Conservation (phyloP, 2,797 vertebrate genomes). For the Anguilla obscura region DNA sequence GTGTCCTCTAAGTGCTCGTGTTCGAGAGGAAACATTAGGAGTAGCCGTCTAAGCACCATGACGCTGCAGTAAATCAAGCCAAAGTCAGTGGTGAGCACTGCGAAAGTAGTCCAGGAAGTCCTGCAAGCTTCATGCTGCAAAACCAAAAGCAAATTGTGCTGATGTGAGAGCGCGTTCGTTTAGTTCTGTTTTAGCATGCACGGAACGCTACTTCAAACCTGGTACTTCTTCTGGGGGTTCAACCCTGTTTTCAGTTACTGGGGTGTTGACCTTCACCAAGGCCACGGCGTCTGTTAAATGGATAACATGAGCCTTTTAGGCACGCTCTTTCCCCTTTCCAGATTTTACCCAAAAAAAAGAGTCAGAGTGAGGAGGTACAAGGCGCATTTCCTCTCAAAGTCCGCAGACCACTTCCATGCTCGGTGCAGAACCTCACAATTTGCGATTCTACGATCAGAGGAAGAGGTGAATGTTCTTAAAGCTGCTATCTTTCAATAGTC, state of each 20-base stretch:
- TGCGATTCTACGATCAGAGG: background rate
- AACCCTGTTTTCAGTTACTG: constrained; percentile 6
- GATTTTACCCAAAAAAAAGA: background rate
- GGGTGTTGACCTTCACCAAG: background rate
- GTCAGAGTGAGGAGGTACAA: background rate
- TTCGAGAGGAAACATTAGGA: constrained; percentile 18
- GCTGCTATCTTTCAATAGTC: background rate
- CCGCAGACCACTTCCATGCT: background rate
- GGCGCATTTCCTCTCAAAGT: background rate
- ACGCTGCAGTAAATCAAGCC: background rate
- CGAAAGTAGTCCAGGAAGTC: background rate
- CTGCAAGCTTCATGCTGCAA: background rate
- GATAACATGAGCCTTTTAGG: background rate
- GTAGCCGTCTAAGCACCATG: background rate
- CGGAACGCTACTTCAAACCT: background rate
- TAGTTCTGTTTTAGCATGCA: background rate
- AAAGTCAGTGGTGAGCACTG: background rate
- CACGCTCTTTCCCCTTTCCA: background rate
- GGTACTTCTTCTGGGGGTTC: background rate
- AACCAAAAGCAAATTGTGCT: background rate
- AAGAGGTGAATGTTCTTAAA: background rate
- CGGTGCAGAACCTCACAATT: background rate
- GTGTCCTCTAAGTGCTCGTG: constrained; percentile 26
- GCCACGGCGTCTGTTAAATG: background rate
- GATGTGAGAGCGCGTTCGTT: background rate